Percentiles rank a stretch among this genome's conserved stretches.
phyloP scores from a whole-genome alignment of 2,113 vertebrate species.

The Engystomops pustulosus region DNA sequence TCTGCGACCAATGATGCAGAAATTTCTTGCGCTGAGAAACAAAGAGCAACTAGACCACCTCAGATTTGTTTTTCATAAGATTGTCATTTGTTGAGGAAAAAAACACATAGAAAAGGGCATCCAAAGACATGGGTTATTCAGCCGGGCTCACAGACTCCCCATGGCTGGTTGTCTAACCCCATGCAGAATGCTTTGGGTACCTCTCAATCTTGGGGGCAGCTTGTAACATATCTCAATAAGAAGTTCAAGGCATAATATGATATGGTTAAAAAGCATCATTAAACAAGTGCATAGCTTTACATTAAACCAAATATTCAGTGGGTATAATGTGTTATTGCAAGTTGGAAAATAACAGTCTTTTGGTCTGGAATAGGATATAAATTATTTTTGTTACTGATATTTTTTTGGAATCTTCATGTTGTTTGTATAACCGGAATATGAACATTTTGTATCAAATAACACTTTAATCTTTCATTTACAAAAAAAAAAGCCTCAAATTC shows the following conservation, averaged over 20 bases:
- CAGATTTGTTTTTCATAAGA: slow-evolving; percentile 78
- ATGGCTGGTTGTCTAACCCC: slow-evolving; percentile 21
- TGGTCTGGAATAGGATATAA: background rate
- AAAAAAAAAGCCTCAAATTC: no score
- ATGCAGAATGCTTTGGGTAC: slow-evolving; percentile 18
- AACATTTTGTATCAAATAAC: no score
- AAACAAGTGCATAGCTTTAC: background rate
- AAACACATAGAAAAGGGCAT: slow-evolving; percentile 70
- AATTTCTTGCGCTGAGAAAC: slow-evolving; percentile 83
- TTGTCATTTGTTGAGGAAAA: slow-evolving; percentile 69
- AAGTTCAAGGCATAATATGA: background rate
- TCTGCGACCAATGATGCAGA: slow-evolving; percentile 89
- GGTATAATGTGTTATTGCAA: no score
- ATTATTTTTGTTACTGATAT: background rate
- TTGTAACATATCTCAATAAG: slow-evolving; percentile 2
- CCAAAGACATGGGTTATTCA: slow-evolving; percentile 31
- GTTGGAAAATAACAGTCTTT: background rate
- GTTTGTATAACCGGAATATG: no score
- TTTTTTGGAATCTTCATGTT: background rate
- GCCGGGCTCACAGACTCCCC: background rate
- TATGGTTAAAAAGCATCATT: no score
- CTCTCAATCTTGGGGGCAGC: background rate
- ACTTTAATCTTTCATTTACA: no score
- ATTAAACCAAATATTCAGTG: background rate
- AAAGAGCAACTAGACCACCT: slow-evolving; percentile 86